Evolutionary conservation across 2,888 invertebrate genomes (phyloP), one percentile per base, ranked within the genome.

Genomic region (Luffia ferchaultella): DNA sequence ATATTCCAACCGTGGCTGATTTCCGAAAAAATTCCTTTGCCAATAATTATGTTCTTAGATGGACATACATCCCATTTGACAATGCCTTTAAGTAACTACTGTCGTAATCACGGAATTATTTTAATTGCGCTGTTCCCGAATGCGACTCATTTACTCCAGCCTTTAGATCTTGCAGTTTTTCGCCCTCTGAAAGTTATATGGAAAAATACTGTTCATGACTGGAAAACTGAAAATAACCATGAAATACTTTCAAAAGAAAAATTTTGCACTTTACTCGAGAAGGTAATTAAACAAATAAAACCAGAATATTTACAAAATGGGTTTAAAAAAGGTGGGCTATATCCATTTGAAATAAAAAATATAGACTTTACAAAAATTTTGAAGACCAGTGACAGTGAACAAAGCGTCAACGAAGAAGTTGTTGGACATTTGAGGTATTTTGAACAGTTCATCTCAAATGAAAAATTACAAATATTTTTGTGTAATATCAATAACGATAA

Each of bases 41-140:
- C 60, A 12, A 52, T 62, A 18, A 53, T 51, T 15, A 53, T 61
- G 48, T 62, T 59, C 54, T 44, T 61, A 42, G 60, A 61, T 52
- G 58, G 58, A 16, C 61, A 61, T 42, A 54, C 48, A 3, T 55
- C 56, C 16, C 56, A 58, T 44, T n/a, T 60, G 52, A 57, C 58
- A 40, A 49, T 59, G 20, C 59, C 53, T 47, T 46, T 57, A 48
- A 50, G 48, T 30, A 50, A 18, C 19, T 59, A 60, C 54, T 58
- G 59, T 48, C 55, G 54, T 43, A 57, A 60, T 52, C 58, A 60
- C 30, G 55, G 55, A 17, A 59, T 60, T 9, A 20, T 54, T 15
- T 44, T 54, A 3, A 18, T 51, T 16, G 52, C 54, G 7, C 47
- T 57, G 16, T 48, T 46, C 30, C 55, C 55, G 12, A 55, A 55